Evolutionary conservation across 2,113 vertebrate genomes (phyloP).

Genomic region (Dermatemys mawii): DNA sequence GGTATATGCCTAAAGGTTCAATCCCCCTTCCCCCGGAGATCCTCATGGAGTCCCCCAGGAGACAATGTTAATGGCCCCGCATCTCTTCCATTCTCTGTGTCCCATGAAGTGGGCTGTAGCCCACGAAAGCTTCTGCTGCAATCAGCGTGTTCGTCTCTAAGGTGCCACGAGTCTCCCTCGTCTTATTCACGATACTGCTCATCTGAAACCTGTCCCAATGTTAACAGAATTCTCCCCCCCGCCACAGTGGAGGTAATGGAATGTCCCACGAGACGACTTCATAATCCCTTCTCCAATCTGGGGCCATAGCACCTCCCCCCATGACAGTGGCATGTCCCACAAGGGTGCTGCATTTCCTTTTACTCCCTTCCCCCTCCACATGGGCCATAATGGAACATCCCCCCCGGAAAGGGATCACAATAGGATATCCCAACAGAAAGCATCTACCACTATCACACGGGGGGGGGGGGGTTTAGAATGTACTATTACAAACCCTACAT

Average conservation of each 20-base stretch:
- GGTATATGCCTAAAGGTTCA: not conserved
- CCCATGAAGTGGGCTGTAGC: no score
- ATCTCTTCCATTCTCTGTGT: no score
- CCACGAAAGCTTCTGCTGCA: no score
- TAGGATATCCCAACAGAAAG: not conserved
- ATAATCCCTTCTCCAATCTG: no score
- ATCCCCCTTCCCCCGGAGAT: not conserved
- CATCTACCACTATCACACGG: not conserved
- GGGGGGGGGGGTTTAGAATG: not conserved
- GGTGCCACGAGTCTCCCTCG: no score
- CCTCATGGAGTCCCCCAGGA: not conserved
- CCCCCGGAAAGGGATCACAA: not conserved
- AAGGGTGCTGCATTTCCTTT: no score
- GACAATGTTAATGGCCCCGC: not conserved
- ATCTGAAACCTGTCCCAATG: no score
- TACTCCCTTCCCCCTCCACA: no score
- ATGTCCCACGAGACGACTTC: not conserved
- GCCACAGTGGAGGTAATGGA: not conserved
- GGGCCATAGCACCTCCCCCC: no score
- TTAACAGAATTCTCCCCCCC: not conserved
- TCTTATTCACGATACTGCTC: no score
- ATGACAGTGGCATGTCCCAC: not conserved
- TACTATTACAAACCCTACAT: not conserved
- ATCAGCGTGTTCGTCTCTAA: no score
- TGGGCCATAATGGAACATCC: not conserved